Evolutionary conservation across 2,888 invertebrate genomes (phyloP), one percentile per base, ranked within the genome.

Genomic region (Vannuccia rotundouncinata): DNA sequence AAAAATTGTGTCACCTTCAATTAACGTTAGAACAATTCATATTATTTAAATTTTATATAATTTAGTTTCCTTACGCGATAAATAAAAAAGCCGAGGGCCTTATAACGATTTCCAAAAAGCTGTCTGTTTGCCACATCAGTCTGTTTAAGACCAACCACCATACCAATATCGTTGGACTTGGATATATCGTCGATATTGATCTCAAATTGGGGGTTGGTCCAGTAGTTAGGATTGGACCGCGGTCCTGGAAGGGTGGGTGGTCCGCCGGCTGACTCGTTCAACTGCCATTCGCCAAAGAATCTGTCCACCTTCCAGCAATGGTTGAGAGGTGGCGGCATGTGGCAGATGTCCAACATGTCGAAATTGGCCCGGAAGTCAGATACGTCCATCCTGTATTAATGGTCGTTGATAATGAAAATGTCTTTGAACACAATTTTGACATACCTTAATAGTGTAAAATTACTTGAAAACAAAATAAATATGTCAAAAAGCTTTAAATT

Each of bases 131-230:
- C 10, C 45, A 45, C 45, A 45, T 45, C 45, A 17, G 45, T 5
- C 45, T 45, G 45, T 17, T 45, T 45, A 5, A 45, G 45, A 17
- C 45, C 45, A 45, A 45, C 45, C 5, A 45, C 45, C 45, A 45
- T 45, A 5, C 45, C 45, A 17, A 45, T 45, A 45, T 45, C 17
- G 27, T 86, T 85, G 66, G 92, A 93, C 79, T 94, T 95, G 85
- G 95, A 94, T 0, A 93, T 92, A 86, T 94, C 93, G 28, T 89
- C 91, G 83, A 97, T 88, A 0, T 92, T 92, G 77, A 96, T 91
- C 0, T 92, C 91, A 87, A 94, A 95, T 87, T 96, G 95, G 0
- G 95, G 95, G 89, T 96, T 96, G 85, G 92, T 91, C 91, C 92
- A 93, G 89, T 95, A 96, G 0, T 94, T 92, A n/a, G n/a, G n/a